Evolutionary conservation across 2,113 vertebrate genomes (phyloP).

Genomic region (Thryonomys swinderianus): DNA sequence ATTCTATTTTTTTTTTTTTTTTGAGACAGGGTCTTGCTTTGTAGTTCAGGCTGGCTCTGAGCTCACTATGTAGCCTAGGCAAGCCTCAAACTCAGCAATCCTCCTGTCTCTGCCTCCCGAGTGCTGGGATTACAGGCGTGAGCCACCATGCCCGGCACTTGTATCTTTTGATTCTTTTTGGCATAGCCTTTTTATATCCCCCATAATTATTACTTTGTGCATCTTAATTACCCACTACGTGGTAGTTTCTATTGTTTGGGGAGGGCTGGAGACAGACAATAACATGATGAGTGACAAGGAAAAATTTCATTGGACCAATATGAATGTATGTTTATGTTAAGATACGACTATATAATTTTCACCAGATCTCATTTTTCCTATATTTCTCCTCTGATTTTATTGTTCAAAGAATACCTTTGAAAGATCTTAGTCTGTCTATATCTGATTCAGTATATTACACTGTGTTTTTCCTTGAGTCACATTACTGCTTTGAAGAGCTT

Average conservation of each 20-base stretch:
- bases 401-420: neutral
- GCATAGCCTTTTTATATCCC: neutral
- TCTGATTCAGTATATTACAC: neutral
- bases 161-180: neutral
- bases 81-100: no score
- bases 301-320: neutral
- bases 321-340: neutral
- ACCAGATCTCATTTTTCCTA: neutral
- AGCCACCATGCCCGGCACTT: no score
- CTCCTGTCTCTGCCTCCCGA: no score
- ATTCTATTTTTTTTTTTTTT: no score
- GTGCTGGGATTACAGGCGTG: no score
- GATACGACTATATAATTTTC: neutral
- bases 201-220: neutral
- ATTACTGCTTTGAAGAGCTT: neutral
- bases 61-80: no score
- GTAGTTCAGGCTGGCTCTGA: no score
- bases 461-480: neutral
- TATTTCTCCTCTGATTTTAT: neutral
- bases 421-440: neutral
- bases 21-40: no score
- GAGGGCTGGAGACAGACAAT: neutral
- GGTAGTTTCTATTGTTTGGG: neutral
- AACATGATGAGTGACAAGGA: neutral
- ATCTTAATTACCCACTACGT: neutral